A percentile compares a stretch with the other conserved stretches of the same genome.
These are phyloP conservation scores for Acrossocheilus fasciatus DNA, from an alignment of 2,797 vertebrate genomes.

Conservation along the genomic window DNA sequence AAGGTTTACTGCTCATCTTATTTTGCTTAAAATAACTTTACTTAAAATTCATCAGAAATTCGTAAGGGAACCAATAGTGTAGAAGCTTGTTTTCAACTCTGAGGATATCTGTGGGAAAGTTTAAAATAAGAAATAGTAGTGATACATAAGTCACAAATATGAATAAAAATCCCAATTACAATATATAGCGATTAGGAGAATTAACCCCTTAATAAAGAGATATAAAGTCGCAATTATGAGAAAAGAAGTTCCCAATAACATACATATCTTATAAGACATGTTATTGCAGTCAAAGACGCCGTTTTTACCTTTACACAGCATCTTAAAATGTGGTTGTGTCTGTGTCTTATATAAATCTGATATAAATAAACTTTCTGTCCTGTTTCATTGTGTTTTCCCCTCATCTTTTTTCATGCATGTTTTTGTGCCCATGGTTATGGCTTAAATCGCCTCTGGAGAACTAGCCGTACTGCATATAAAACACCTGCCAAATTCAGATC, in stretches of 20 bases:
- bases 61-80: not conserved
- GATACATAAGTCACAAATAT: not conserved
- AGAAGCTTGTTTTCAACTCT: not conserved
- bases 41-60: not conserved
- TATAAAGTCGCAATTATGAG: not conserved
- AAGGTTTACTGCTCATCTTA: not conserved
- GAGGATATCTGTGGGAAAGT: not conserved
- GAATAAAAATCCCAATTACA: not conserved
- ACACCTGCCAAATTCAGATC: conserved; percentile 29
- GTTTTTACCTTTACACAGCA: not conserved
- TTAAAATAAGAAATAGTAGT: not conserved
- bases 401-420: conserved; percentile 2
- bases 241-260: not conserved
- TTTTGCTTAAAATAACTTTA: not conserved
- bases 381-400: not conserved
- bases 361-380: conserved; percentile 1
- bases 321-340: not conserved
- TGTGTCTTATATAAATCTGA: not conserved
- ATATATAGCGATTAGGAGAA: not conserved
- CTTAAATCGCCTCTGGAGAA: conserved; percentile 34
- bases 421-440: not conserved
- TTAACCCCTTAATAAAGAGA: not conserved
- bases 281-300: not conserved
- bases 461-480: not conserved
- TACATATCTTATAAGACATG: not conserved